Evolutionary conservation across 2,888 invertebrate genomes (phyloP).

Genomic region (Xanthostigma xanthostigma): DNA sequence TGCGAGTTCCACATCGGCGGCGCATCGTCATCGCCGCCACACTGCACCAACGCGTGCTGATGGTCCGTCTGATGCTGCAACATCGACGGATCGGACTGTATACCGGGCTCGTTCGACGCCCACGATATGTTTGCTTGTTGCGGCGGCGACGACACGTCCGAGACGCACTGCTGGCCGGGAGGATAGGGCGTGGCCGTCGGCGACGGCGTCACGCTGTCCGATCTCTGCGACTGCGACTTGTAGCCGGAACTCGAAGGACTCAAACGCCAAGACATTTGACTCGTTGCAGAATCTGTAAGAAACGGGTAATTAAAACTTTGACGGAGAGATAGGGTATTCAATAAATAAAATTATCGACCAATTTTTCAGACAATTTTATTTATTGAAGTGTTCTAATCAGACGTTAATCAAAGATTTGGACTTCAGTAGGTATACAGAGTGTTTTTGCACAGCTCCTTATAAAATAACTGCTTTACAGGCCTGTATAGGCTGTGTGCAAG

Average conservation of each 20-base stretch:
- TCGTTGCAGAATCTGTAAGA: conserved; percentile 38
- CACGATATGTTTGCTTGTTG: no score
- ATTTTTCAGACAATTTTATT: no score
- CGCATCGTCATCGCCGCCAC: background rate
- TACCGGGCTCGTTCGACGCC: no score
- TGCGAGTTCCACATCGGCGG: background rate
- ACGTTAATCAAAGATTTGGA: no score
- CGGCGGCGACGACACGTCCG: background rate
- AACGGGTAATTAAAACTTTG: background rate
- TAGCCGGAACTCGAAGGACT: conserved; percentile 66
- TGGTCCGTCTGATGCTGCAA: background rate
- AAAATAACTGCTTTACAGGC: no score
- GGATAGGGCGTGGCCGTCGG: conserved; percentile 42
- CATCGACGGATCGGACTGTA: background rate
- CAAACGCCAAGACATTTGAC: conserved; percentile 43
- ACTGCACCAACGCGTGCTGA: background rate
- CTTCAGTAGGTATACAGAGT: no score
- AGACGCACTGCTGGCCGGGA: conserved; percentile 13
- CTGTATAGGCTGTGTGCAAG: no score
- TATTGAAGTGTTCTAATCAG: no score
- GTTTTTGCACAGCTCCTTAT: no score
- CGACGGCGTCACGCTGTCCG: conserved; percentile 65
- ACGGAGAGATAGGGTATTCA: background rate
- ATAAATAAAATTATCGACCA: no score
- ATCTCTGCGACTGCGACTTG: conserved; percentile 56